phyloP scores from a whole-genome alignment of 2,888 invertebrate species.

The Macrophya annulata region DNA sequence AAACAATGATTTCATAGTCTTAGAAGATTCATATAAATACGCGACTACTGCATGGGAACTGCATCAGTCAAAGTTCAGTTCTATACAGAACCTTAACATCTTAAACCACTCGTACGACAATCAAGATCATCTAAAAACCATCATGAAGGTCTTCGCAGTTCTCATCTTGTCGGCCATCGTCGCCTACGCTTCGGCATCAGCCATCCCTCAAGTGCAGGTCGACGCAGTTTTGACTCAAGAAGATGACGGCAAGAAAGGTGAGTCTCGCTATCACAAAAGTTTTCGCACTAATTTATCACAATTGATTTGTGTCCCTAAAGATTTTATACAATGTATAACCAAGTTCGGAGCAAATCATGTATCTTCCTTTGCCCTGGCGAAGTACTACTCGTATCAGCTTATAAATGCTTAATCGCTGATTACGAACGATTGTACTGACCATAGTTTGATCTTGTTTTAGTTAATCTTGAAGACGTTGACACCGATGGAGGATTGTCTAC shows the following conservation, averaged over 20 bases:
- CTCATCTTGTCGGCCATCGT: conserved; percentile 51
- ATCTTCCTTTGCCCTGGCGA: not conserved
- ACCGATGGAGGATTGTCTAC: conserved; percentile 23
- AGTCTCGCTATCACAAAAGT: conserved; percentile 38
- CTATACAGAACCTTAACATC: not conserved
- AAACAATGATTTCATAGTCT: not conserved
- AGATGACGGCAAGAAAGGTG: conserved; percentile 30
- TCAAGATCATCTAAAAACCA: not conserved
- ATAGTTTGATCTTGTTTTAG: not conserved
- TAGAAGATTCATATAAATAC: conserved; percentile 24
- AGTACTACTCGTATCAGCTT: not conserved
- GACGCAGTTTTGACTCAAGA: conserved; percentile 55
- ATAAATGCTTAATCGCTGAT: not conserved
- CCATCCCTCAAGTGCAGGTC: conserved; percentile 52
- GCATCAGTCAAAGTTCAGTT: conserved; percentile 23
- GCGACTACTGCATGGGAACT: not conserved
- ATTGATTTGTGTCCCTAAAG: not conserved
- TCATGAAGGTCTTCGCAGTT: conserved; percentile 60
- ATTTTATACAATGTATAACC: not conserved
- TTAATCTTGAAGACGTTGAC: conserved; percentile 42
- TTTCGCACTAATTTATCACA: not conserved
- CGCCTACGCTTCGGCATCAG: conserved; percentile 47
- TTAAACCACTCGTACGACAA: not conserved
- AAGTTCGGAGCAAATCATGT: not conserved
- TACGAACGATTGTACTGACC: not conserved